Evolutionary conservation across 2,888 invertebrate genomes (phyloP).

Genomic region (Cantharis rustica): DNA sequence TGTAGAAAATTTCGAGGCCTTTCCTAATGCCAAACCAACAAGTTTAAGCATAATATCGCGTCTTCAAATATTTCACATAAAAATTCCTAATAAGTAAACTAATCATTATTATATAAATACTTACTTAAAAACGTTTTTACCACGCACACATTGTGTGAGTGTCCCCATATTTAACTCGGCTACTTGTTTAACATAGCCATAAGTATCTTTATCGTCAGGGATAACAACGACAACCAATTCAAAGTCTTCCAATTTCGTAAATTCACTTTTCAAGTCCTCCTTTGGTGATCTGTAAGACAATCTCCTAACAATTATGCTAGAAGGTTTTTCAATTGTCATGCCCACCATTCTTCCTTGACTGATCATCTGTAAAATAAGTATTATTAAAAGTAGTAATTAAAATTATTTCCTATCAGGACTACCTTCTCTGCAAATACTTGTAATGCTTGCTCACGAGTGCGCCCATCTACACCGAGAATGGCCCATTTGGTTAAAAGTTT

Average conservation of each 20-base stretch:
- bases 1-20: too few species aligned
- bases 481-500: constrained; percentile 56
- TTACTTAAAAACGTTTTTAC: constrained; percentile 55
- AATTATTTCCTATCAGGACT: constrained; percentile 16
- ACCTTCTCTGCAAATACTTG: constrained; percentile 47
- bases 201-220: constrained; percentile 44
- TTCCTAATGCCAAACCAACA: too few species aligned
- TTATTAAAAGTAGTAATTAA: not conserved
- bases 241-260: constrained; percentile 40
- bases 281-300: not conserved
- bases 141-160: constrained; percentile 75
- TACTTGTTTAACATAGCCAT: constrained; percentile 44
- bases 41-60: too few species aligned
- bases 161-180: constrained; percentile 72
- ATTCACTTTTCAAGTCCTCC: constrained; percentile 21
- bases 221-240: constrained; percentile 67
- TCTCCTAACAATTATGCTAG: not conserved
- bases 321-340: constrained; percentile 37
- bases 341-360: constrained; percentile 30
- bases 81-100: not conserved
- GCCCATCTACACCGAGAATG: constrained; percentile 53
- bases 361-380: constrained; percentile 10
- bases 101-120: too few species aligned
- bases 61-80: too few species aligned
- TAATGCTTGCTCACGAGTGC: constrained; percentile 36